Base-by-base conservation (phyloP, 2,797 vertebrate species). In the Austrolebias charrua region DNA sequence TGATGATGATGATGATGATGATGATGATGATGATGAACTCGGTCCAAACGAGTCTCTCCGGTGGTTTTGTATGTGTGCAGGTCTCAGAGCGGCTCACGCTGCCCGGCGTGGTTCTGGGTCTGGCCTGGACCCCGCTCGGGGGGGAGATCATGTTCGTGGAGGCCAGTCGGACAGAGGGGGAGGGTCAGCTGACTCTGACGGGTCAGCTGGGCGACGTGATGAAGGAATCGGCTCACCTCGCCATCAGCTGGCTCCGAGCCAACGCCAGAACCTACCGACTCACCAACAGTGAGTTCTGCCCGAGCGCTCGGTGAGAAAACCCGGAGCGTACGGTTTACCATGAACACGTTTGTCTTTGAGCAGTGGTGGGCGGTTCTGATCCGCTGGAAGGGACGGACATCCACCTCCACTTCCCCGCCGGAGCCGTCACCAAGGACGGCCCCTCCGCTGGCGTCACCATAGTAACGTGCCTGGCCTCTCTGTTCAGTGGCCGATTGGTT, bases 61-160 rank as follows among this genome's bases (percentile, higher is more conserved):
- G 44, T 61, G 33, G 65, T 43, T 66, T 19, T 35, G 8, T 67
- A 33, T 69, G 18, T 63, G n/a, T 76, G 55, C 66, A 99, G 98
- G 95, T 98, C 28, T 99, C 96, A 0, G 95, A 96, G 88, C 93
- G 95, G 0, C 87, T 99, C 63, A 97, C 88, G 5, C 93, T 98
- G 63, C 96, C 97, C 0, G 98, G 97, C 0, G 97, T 99, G 35
- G 98, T 96, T 5, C 88, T 99, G 0, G 97, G 98, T 0, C 83
- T 99, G 87, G 98, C 95, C 5, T 99, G 98, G 98, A 97, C 95
- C 0, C 96, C 96, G 0, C 79, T 98, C 13, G 97, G 98, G 0
- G 97, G 98, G 6, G 95, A 99, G 88, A 96, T 99, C 85, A 96
- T 99, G 96, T 98, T 98, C 10, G 98, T 99, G 61, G 97, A 99